Base-by-base conservation (phyloP, 2,113 vertebrate species). In the Stercorarius parasiticus region DNA sequence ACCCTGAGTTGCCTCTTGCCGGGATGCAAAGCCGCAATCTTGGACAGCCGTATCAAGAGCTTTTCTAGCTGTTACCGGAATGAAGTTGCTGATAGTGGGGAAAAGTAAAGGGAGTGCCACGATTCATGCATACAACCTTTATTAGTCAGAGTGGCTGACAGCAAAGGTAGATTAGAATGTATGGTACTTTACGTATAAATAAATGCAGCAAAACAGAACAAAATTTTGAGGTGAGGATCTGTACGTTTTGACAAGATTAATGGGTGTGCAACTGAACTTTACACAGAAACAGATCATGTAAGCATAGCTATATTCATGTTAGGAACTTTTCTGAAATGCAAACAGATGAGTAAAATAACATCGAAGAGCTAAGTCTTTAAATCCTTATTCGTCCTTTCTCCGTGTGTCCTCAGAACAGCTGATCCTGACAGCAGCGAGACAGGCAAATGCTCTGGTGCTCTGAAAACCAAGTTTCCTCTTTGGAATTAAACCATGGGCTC, bases 121-220 rank as follows among this genome's bases (percentile, higher is more conserved):
- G 47, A 12, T 43, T 83, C 36, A 42, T 93, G 64, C 45, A 32
- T 67, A 70, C 53, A 93, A 62, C 22, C 45, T 97, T 97, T 97
- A 98, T 97, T 97, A 85, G 81, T 93, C 69, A 88, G 61, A 88
- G 55, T 59, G 40, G 43, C 66, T 86, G 80, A 88, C 52, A 95
- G 72, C 32, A 90, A 88, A 76, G 50, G 52, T 83, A 40, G 62
- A 72, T 55, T 78, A 58, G 43, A 86, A 61, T 64, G n/a, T 22
- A 42, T 4, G n/a, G 38, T 76, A 49, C n/a, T 91, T 90, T 61
- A 52, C 47, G 53, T 76, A 70, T 15, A 79, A 91, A 95, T 40
- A 81, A 82, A 86, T 64, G 53, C n/a, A 79, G 72, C 26, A 55
- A 76, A 62, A 49, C 17, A 73, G 50, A 67, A 56, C 17, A 42